Evolutionary conservation across 1,140 invertebrate species (phyloP), one percentile per base, ranked within the genome.

Genomic region (Zaprionus ghesquierei): DNA sequence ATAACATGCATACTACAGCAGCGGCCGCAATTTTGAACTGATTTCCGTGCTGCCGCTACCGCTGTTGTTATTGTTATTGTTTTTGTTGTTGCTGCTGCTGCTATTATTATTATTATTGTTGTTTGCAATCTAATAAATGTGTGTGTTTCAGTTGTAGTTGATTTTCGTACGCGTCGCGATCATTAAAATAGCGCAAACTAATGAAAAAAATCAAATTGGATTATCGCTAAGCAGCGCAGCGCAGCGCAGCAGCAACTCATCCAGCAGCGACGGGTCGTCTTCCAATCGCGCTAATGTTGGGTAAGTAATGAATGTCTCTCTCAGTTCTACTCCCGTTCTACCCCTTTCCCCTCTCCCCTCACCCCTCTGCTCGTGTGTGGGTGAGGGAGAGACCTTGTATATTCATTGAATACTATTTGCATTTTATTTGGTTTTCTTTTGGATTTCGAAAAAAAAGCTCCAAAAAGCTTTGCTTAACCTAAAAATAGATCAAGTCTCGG

Each of bases 71-170:
- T 27, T 75, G 31, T 35, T 56, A 12, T 58, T 50, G n/a, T 53
- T 69, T 18, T 35, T 66, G 23, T 27, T 61, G 20, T 44, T 65
- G 13, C n/a, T 38, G n/a, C 15, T 41, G n/a, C 15, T 41, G 15
- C 15, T 41, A 41, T 35, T 33, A 12, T 33, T 33, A 33, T 35
- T 41, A 41, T 41, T 41, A 41, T 38, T 71, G 55, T 66, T 66
- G 50, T 74, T 61, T 70, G 72, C 72, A 75, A 75, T 70, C 72
- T 75, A 71, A 75, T 75, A 75, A 75, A 70, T 75, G n/a, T n/a
- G n/a, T n/a, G n/a, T n/a, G 41, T 73, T 70, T 33, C 50, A n/a
- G 44, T 75, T 75, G 46, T 70, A 70, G 72, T 70, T 69, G 41
- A n/a, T 71, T 75, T 64, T 54, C 59, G 53, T 69, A 60, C 70